Percentiles rank a stretch among this genome's conserved stretches.
These are phyloP conservation scores for Apolygus lucorum DNA, from an alignment of 1,140 invertebrate genomes.

Conservation along the genomic window DNA sequence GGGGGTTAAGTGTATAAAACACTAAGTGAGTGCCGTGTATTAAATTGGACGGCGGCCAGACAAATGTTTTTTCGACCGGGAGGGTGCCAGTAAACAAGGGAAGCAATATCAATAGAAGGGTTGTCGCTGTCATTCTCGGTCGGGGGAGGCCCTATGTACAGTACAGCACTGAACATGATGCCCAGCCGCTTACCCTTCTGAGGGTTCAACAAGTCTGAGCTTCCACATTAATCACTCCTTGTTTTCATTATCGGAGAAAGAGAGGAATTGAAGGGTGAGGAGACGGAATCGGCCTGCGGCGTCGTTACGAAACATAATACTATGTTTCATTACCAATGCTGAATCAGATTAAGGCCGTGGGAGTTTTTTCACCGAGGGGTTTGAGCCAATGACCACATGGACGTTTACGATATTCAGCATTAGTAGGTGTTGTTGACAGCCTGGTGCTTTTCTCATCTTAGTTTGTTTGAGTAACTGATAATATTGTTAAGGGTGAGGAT, in stretches of 20 bases:
- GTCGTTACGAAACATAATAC: too few species aligned
- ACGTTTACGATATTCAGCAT: too few species aligned
- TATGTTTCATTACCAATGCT: too few species aligned
- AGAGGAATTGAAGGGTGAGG: too few species aligned
- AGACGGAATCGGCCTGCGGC: too few species aligned
- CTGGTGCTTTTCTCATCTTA: too few species aligned
- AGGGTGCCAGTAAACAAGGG: background rate
- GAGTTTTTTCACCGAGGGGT: too few species aligned
- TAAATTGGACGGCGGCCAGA: conserved; percentile 15
- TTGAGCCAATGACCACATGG: too few species aligned
- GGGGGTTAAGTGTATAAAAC: conserved; percentile 16
- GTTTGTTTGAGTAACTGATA: too few species aligned
- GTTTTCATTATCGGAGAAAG: conserved; percentile 9
- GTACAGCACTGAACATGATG: background rate
- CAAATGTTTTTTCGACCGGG: conserved; percentile 10
- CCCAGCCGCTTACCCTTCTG: background rate
- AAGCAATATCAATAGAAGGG: conserved; percentile 19
- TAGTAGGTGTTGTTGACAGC: too few species aligned
- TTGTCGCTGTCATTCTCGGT: conserved; percentile 14
- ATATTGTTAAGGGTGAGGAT: too few species aligned
- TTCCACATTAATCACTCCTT: conserved; percentile 6
- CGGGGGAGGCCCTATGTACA: background rate
- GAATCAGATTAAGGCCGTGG: too few species aligned
- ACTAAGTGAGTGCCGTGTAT: conserved; percentile 12
- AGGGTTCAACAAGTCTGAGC: conserved; percentile 17